These are phyloP conservation scores for Lindbergichthys nudifrons DNA, from an alignment of 2,797 vertebrate species.

Conservation along the genomic window DNA sequence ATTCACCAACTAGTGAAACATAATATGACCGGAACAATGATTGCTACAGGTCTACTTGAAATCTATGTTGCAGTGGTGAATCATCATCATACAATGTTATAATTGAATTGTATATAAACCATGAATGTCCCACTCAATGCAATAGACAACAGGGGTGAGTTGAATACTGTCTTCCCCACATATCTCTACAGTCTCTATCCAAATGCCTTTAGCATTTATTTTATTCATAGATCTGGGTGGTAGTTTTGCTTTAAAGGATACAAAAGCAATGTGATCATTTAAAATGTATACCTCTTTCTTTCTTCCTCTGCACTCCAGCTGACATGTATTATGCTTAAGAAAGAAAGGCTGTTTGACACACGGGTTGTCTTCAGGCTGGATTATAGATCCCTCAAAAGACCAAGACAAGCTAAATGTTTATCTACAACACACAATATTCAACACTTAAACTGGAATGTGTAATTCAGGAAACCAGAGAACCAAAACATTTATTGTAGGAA, in stretches of 20 bases:
- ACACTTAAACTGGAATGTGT: neutral
- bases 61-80: neutral
- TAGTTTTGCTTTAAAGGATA: constrained; percentile 21
- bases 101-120: constrained; percentile 8
- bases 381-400: constrained; percentile 11
- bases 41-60: neutral
- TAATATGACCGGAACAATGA: neutral
- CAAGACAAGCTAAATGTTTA: constrained; percentile 5
- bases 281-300: constrained; percentile 6
- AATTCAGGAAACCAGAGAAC: neutral
- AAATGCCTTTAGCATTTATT: constrained; percentile 25
- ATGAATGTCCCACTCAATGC: neutral
- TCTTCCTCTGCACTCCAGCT: constrained; percentile 13
- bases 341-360: neutral
- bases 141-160: constrained; percentile 9
- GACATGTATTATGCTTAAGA: constrained; percentile 8
- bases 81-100: constrained; percentile 2
- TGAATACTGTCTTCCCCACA: constrained; percentile 10
- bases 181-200: neutral
- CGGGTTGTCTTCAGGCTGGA: constrained; percentile 12
- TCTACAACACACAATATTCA: constrained; percentile 5
- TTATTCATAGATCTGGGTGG: constrained; percentile 32
- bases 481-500: neutral
- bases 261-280: constrained; percentile 16
- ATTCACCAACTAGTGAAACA: neutral